A percentile compares a stretch with the other conserved stretches of the same genome.
phyloP scores from a whole-genome alignment of 2,888 invertebrate genomes.

The Monochamus alternatus region DNA sequence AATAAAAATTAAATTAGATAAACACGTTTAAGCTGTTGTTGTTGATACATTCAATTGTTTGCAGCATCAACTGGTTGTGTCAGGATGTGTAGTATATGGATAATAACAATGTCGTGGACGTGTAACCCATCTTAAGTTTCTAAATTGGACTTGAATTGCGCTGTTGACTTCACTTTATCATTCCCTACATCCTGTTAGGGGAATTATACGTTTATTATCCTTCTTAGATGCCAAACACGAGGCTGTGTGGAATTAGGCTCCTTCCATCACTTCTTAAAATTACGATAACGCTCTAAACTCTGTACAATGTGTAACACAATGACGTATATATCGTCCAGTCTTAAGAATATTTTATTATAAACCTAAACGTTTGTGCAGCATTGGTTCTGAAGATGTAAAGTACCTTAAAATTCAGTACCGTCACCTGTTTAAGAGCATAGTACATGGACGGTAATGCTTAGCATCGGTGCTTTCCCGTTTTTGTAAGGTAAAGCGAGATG shows the following conservation, averaged over 20 bases:
- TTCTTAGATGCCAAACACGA: constrained; percentile 3
- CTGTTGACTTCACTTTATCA: constrained; percentile 61
- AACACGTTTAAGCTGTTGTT: constrained; percentile 52
- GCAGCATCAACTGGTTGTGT: constrained; percentile 59
- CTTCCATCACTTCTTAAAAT: background rate
- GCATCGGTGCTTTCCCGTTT: too few species aligned
- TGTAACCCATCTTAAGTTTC: constrained; percentile 46
- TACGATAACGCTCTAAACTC: background rate
- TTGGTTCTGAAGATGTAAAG: too few species aligned
- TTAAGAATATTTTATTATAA: too few species aligned
- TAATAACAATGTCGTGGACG: constrained; percentile 36
- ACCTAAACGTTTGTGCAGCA: too few species aligned
- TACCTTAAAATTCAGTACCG: too few species aligned
- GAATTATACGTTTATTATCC: constrained; percentile 14
- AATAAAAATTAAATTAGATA: constrained; percentile 51
- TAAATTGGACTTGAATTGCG: constrained; percentile 53
- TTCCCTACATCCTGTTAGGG: constrained; percentile 46
- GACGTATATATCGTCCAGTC: background rate
- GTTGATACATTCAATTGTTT: constrained; percentile 57
- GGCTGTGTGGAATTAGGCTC: background rate
- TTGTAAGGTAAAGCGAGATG: too few species aligned
- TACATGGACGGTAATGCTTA: too few species aligned
- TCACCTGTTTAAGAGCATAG: too few species aligned
- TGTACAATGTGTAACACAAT: background rate
- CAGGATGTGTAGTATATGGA: constrained; percentile 47